phyloP scores from a whole-genome alignment of 1,140 invertebrate genomes.

The Heliconius melpomene region DNA sequence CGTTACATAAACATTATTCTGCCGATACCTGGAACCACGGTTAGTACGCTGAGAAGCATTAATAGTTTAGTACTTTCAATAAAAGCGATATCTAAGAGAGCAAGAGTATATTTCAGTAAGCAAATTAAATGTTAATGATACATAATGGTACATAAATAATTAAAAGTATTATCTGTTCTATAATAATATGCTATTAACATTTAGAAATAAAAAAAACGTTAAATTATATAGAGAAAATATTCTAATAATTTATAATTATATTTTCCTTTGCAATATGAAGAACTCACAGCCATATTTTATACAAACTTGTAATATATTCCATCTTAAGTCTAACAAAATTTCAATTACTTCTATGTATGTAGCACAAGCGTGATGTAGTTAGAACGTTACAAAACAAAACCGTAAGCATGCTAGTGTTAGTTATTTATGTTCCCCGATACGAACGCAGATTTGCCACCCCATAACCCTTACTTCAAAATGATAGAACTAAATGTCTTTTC shows the following conservation, averaged over 20 bases:
- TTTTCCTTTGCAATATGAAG: no score
- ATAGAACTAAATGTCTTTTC: neutral
- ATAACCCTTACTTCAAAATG: neutral
- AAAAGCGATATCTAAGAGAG: neutral
- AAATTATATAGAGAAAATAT: no score
- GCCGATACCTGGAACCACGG: neutral
- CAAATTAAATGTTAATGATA: neutral
- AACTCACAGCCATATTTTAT: no score
- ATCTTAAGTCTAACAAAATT: neutral
- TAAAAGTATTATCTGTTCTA: neutral
- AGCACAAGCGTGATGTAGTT: neutral
- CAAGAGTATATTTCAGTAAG: neutral
- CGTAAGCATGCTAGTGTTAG: neutral
- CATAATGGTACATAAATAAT: neutral
- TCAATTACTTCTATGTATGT: no score
- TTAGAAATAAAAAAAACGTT: no score
- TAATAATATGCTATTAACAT: no score
- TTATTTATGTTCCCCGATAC: neutral
- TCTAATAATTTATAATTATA: no score
- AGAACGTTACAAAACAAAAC: neutral
- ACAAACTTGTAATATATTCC: neutral
- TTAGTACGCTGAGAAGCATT: neutral
- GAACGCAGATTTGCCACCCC: neutral
- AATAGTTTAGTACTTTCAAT: slow-evolving; percentile 10
- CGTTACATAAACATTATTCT: slow-evolving; percentile 8